These are phyloP conservation scores for Tinea pellionella DNA, from an alignment of 2,888 invertebrate species.

Conservation along the genomic window DNA sequence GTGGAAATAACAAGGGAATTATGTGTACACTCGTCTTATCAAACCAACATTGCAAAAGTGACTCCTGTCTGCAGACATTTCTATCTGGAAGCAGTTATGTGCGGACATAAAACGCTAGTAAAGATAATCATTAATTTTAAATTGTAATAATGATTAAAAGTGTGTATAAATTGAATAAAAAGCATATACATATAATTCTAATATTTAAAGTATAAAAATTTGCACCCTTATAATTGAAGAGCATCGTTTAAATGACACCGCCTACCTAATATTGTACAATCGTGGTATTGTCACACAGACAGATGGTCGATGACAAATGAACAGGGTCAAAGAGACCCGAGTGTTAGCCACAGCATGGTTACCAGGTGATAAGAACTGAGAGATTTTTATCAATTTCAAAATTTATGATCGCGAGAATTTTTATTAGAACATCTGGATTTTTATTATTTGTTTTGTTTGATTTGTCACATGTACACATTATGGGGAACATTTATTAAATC, in stretches of 20 bases:
- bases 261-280: constrained; percentile 49
- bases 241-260: constrained; percentile 51
- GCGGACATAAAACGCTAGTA: no score
- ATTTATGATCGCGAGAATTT: neutral
- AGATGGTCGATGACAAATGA: constrained; percentile 36
- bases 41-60: no score
- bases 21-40: no score
- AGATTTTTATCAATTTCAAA: constrained; percentile 5
- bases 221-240: constrained; percentile 26
- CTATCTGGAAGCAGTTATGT: no score
- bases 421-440: constrained; percentile 3
- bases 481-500: no score
- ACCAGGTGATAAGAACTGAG: neutral
- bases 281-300: constrained; percentile 42
- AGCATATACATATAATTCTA: constrained; percentile 28
- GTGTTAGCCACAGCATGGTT: constrained; percentile 2
- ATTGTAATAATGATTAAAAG: no score
- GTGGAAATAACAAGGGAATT: no score
- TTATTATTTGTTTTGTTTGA: no score
- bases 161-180: neutral
- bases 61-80: no score
- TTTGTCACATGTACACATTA: neutral
- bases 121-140: no score
- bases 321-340: constrained; percentile 3
- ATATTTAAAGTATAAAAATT: constrained; percentile 21